Base-by-base conservation (phyloP, 2,113 vertebrate genomes). In the Macrotus californicus region DNA sequence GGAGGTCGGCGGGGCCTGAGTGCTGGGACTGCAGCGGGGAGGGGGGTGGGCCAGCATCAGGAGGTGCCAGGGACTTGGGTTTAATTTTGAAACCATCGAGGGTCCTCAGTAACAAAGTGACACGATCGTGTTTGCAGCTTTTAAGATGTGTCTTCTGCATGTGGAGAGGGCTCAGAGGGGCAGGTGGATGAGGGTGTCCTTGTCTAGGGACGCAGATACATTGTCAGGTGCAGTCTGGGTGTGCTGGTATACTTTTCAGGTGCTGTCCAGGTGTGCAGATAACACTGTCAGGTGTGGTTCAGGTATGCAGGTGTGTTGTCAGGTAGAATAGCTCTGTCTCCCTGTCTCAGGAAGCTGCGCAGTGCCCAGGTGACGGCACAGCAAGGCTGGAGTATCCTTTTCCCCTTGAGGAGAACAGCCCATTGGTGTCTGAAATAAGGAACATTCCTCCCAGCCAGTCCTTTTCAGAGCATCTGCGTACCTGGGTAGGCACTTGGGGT, bases 381-480 rank as follows among this genome's bases (percentile, higher is more conserved):
- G 7, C 0, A 2, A 72, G 48, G 36, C 43, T 66, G 66, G 67
- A 0, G 0, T 1, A 69, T 61, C 29, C 12, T n/a, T 52, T 29
- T 46, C 48, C 18, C n/a, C 50, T 61, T 2, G 6, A 15, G 15
- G 26, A 7, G 72, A 87, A n/a, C 69, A 79, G 50, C 2, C 0
- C 1, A 16, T 73, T 0, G 0, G 16, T 0, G 5, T 50, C 52
- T 66, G 70, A 66, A 31, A n/a, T 26, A 21, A 46, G 31, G 10
- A 34, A 0, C 1, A 0, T 24, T 46, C 52, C 6, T 54, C 34
- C 39, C 31, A 0, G 13, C 26, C 26, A 0, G 70, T 16, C 9
- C 67, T 64, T 15, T 46, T 48, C 0, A 5, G n/a, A 1, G 0
- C 26, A 3, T 29, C 7, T 34, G 52, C 18, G 34, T 70, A 29